phyloP scores from a whole-genome alignment of 1,140 invertebrate genomes.

The Heterodera schachtii region DNA sequence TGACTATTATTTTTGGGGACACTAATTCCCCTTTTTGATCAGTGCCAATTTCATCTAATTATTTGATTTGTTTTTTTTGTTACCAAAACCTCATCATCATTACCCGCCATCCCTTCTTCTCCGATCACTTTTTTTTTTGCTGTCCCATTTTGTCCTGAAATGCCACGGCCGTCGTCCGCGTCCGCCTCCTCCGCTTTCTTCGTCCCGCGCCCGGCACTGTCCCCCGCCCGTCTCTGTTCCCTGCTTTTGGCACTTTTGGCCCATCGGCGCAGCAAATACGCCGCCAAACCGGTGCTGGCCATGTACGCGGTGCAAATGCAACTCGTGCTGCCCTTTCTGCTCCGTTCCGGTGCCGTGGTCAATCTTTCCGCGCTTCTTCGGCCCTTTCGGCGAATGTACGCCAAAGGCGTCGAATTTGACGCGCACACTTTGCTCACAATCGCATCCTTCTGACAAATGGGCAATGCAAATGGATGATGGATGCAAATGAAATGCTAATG shows the following conservation, averaged over 20 bases:
- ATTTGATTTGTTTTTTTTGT: no score
- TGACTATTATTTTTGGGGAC: no score
- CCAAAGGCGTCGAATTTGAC: slow-evolving; percentile 29
- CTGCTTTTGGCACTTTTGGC: background rate
- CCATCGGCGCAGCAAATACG: slow-evolving; percentile 19
- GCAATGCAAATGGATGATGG: no score
- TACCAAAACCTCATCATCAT: no score
- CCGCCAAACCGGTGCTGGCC: slow-evolving; percentile 25
- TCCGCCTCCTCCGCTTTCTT: no score
- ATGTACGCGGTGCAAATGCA: slow-evolving; percentile 30
- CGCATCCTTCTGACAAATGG: background rate
- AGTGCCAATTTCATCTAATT: no score
- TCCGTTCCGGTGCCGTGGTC: slow-evolving; percentile 24
- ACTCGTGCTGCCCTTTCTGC: slow-evolving; percentile 20
- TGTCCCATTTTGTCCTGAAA: no score
- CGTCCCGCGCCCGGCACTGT: background rate
- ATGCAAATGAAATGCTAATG: no score
- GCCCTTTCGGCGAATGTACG: slow-evolving; percentile 29
- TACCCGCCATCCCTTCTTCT: no score
- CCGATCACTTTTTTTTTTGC: no score
- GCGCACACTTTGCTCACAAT: slow-evolving; percentile 23
- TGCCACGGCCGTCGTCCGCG: no score
- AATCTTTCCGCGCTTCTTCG: slow-evolving; percentile 18
- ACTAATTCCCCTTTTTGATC: no score
- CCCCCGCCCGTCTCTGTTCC: background rate